Evolutionary conservation across 2,888 invertebrate genomes (phyloP), one percentile per base, ranked within the genome.

Genomic region (Camponotus fellah): DNA sequence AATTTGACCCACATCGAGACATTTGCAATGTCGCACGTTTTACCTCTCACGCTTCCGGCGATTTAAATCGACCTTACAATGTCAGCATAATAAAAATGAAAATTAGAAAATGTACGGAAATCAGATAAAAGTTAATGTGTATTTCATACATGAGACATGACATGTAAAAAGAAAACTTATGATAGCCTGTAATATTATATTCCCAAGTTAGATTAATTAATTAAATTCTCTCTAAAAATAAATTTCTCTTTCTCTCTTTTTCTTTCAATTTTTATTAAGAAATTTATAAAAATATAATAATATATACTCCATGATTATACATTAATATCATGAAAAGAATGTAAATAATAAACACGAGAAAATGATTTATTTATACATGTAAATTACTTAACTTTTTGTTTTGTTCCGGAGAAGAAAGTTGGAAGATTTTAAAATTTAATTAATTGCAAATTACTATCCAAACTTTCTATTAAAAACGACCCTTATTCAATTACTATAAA

Each of bases 1-100:
- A 92, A 92, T 92, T 91, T 91, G 90, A 92, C 93, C 93, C 85
- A 91, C 83, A 92, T 93, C 86, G 86, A 79, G 74, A 71, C 12
- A 65, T 49, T 82, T 82, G 85, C 91, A 89, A 91, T 91, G 89
- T 90, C 87, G 88, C 88, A 87, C 88, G 88, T 88, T 76, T 65
- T 65, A 81, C 84, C 86, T 71, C 17, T 12, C 53, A 5, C 17
- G n/a, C 32, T 43, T 49, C 37, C 76, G 40, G 53, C 26, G 53
- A 66, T 68, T 76, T 40, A 56, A 8, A 32, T 77, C 40, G 17
- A 21, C 60, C 12, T 6, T 71, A 12, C 26, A 17, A 76, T 14
- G 53, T 56, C 32, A 3, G n/a, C 26, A 32, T 40, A 56, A 58
- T 26, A 3, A n/a, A 56, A 8, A 6, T 17, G 26, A 26, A 26